Evolutionary conservation across 2,797 vertebrate genomes (phyloP), one percentile per base, ranked within the genome.

Genomic region (Gallinago nigripennis): DNA sequence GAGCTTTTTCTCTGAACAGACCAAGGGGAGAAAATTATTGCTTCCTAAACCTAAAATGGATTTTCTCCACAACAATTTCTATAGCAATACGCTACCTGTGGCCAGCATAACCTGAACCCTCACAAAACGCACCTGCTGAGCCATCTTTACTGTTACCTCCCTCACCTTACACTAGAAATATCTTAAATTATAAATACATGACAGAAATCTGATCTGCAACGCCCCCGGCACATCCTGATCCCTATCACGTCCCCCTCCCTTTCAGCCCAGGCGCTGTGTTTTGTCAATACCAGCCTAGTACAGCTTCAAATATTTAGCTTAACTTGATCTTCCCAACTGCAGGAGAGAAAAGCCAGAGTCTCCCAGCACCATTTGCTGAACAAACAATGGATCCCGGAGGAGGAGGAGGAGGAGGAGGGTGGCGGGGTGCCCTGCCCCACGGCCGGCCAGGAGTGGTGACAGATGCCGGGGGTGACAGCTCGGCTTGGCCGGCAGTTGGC

Each of bases 141-240:
- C 33, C 76, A 68, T 87, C 79, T 68, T 90, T 84, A 57, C 30
- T 68, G 80, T 78, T 65, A 68, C 66, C 73, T 91, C 88, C 88
- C 64, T 94, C 60, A 92, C 77, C 61, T 86, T 46, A 33, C 46
- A 92, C 96, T 82, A 98, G 95, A 97, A 97, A 94, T n/a, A 79
- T 19, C 71, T 96, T 98, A 89, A 98, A 98, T 98, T 98, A 98
- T 98, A 97, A 97, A 98, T 98, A 94, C 94, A 95, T 81, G 27
- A 45, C 86, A 91, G 97, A 78, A 97, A 98, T 92, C 92, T 27
- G 93, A 98, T 95, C 89, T 12, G 90, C 96, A 73, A 23, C 14
- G 57, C 94, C 95, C 85, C 94, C 14, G 23, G 85, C 96, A 64
- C 95, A 93, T 86, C 86, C 66, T 30, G 82, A 96, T 91, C 82